phyloP scores from a whole-genome alignment of 1,140 invertebrate species.

The Hydropsyche tenuis region DNA sequence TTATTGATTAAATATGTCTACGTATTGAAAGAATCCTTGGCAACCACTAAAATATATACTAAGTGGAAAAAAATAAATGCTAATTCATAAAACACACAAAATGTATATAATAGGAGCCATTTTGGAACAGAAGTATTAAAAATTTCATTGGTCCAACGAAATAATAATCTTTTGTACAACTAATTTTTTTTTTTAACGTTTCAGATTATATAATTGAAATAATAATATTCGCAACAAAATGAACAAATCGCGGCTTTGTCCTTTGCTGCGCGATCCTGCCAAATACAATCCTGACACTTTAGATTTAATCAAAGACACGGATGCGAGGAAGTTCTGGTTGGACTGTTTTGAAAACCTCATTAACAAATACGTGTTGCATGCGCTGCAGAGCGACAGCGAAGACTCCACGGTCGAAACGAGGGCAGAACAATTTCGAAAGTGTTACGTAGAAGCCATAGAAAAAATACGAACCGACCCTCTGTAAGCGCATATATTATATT shows the following conservation, averaged over 20 bases:
- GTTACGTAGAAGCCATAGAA: slow-evolving; percentile 81
- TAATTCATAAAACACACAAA: no score
- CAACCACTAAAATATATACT: no score
- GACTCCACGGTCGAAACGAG: slow-evolving; percentile 77
- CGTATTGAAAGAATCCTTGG: no score
- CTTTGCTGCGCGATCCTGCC: slow-evolving; percentile 58
- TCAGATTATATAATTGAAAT: no score
- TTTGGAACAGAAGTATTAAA: no score
- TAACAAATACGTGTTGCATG: slow-evolving; percentile 76
- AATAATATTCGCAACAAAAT: slow-evolving; percentile 2
- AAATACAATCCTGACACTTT: slow-evolving; percentile 88
- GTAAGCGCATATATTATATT: slow-evolving; percentile 64
- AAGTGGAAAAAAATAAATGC: no score
- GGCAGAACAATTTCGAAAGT: slow-evolving; percentile 82
- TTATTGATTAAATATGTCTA: no score
- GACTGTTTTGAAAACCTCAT: slow-evolving; percentile 86
- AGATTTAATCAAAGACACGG: slow-evolving; percentile 83
- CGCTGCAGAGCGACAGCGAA: slow-evolving; percentile 77
- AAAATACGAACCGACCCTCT: slow-evolving; percentile 80
- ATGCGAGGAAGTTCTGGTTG: slow-evolving; percentile 93
- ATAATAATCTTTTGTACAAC: no score
- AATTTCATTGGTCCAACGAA: no score
- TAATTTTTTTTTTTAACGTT: no score
- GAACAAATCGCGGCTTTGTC: slow-evolving; percentile 52
- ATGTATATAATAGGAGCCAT: no score